A percentile compares a stretch with the other conserved stretches of the same genome.
Evolutionary conservation across 1,140 invertebrate species (phyloP).

Genomic region (Helicoverpa zea): DNA sequence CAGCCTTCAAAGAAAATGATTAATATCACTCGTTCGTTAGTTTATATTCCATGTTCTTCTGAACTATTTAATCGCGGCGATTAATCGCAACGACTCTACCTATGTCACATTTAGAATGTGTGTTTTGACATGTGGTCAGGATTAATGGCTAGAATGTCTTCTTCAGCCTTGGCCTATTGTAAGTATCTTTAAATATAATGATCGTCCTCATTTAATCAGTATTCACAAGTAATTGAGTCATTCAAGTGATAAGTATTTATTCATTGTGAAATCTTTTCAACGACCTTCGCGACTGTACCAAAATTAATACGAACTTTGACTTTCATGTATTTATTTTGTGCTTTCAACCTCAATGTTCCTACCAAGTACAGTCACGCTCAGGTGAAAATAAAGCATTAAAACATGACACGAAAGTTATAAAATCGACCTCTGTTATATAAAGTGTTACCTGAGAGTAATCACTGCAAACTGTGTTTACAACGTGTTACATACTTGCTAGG

Average conservation of each 20-base stretch:
- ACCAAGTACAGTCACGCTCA: constrained; percentile 27
- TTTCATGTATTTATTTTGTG: no score
- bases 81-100: constrained; percentile 17
- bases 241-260: background rate
- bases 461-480: background rate
- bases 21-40: constrained; percentile 1
- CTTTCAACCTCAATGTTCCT: background rate
- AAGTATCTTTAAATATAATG: background rate
- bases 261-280: background rate
- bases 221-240: background rate
- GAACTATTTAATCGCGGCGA: constrained; percentile 12
- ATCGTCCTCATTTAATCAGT: background rate
- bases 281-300: background rate
- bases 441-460: constrained; percentile 18
- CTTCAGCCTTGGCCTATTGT: constrained; percentile 19
- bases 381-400: constrained; percentile 35
- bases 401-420: constrained; percentile 38
- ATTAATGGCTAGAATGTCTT: constrained; percentile 11
- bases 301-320: no score
- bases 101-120: background rate
- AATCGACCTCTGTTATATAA: constrained; percentile 41
- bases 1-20: constrained; percentile 33
- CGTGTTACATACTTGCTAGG: constrained; percentile 27
- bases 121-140: constrained; percentile 14
- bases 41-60: constrained; percentile 3